These are phyloP conservation scores for Pyrgilauda ruficollis DNA, from an alignment of 2,113 vertebrate genomes.

Conservation along the genomic window DNA sequence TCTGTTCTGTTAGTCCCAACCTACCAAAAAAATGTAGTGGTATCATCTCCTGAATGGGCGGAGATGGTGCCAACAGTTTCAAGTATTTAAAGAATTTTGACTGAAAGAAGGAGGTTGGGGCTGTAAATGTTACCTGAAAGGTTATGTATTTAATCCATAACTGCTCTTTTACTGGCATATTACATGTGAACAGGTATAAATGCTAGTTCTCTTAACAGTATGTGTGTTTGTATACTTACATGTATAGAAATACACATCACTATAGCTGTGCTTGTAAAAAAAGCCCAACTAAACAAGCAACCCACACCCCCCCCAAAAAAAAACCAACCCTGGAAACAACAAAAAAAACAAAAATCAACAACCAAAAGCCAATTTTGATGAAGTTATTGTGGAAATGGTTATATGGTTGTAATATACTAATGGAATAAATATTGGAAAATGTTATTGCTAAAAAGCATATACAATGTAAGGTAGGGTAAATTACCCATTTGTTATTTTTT, in stretches of 20 bases:
- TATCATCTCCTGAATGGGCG: neutral
- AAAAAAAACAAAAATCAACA: neutral
- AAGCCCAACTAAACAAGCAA: neutral
- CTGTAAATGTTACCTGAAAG: neutral
- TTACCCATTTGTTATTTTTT: neutral
- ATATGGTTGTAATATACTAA: neutral
- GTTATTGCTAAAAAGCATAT: neutral
- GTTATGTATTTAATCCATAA: neutral
- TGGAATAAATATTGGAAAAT: neutral
- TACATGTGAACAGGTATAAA: neutral
- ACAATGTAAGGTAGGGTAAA: neutral
- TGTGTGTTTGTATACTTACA: neutral
- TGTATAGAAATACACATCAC: too few species aligned
- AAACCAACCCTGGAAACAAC: too few species aligned
- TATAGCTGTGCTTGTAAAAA: neutral
- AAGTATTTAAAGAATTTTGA: neutral
- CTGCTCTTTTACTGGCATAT: neutral
- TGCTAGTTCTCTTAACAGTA: neutral
- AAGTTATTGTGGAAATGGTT: neutral
- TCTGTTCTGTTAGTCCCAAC: neutral
- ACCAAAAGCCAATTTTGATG: neutral
- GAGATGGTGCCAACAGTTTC: neutral
- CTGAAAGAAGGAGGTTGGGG: neutral
- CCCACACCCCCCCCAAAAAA: accelerated
- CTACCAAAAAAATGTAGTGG: neutral